Evolutionary conservation across 2,113 vertebrate species (phyloP).

Genomic region (Marmota monax): DNA sequence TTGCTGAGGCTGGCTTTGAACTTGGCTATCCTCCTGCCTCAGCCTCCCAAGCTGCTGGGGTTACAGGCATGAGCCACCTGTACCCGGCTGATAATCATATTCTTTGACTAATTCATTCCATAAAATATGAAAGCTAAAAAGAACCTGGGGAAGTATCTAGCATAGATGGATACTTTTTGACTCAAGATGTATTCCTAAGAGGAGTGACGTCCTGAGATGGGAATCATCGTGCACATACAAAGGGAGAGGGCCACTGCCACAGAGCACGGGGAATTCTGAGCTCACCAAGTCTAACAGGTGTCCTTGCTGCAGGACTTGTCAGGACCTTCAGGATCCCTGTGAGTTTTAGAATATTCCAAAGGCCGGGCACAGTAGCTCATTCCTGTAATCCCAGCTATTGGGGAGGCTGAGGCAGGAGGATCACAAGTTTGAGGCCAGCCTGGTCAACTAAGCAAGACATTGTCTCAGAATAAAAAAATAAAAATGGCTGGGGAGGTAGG

Average conservation of each 20-base stretch:
- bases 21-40: too few species aligned
- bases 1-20: too few species aligned
- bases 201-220: not conserved
- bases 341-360: not conserved
- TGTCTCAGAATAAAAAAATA: too few species aligned
- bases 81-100: too few species aligned
- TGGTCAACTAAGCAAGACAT: too few species aligned
- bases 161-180: not conserved
- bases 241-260: not conserved
- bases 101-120: not conserved
- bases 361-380: not conserved
- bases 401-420: too few species aligned
- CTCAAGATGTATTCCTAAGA: not conserved
- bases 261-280: not conserved
- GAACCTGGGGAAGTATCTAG: not conserved
- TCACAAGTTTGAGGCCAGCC: too few species aligned
- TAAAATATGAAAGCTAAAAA: not conserved
- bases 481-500: too few species aligned
- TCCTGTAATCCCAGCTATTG: too few species aligned
- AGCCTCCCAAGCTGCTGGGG: too few species aligned
- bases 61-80: too few species aligned
- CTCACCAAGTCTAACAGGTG: not conserved
- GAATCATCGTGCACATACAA: rapidly evolving
- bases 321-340: not conserved
- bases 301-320: not conserved